Percentiles rank a stretch among this genome's conserved stretches.
Evolutionary conservation across 1,140 invertebrate species (phyloP).

Genomic region (Coptotermes formosanus): DNA sequence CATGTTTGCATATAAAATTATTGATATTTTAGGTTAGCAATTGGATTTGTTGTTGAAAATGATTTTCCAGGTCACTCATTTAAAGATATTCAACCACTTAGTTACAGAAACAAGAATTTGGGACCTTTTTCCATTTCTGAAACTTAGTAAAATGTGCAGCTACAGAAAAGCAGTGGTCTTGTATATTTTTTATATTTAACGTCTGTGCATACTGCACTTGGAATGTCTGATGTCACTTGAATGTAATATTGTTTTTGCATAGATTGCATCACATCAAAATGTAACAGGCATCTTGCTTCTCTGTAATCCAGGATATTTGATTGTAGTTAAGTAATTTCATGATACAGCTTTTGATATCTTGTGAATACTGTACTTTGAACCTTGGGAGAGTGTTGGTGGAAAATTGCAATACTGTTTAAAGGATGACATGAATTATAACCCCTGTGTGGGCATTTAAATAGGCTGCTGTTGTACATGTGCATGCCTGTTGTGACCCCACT

Average conservation of each 20-base stretch:
- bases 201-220: neutral
- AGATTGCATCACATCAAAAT: neutral
- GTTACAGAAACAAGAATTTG: neutral
- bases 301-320: neutral
- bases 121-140: neutral
- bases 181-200: neutral
- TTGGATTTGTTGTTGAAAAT: neutral
- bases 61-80: neutral
- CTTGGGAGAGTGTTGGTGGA: neutral
- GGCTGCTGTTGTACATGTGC: neutral
- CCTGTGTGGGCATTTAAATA: no score
- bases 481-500: neutral
- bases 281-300: neutral
- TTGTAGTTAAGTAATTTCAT: neutral
- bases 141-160: neutral
- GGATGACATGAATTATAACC: neutral
- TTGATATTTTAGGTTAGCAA: neutral
- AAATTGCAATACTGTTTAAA: neutral
- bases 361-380: neutral
- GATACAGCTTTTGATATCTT: neutral
- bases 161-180: neutral
- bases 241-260: neutral
- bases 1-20: neutral
- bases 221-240: neutral
- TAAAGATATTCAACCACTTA: neutral